A percentile compares a stretch with the other conserved stretches of the same genome.
phyloP scores from a whole-genome alignment of 2,888 invertebrate species.

The Autographa pulchrina region DNA sequence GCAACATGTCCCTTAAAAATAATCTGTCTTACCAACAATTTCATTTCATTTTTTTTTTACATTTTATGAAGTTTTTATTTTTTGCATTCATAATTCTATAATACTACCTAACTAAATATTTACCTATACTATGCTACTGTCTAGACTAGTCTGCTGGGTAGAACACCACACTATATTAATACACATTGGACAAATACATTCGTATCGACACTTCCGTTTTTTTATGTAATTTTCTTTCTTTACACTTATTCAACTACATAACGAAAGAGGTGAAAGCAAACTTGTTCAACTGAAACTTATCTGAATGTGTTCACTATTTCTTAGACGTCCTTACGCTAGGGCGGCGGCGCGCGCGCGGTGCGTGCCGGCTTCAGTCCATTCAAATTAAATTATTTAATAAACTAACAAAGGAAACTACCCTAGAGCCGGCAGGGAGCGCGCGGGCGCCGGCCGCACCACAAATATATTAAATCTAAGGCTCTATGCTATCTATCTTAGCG shows the following conservation, averaged over 20 bases:
- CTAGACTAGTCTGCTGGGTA: slow-evolving; percentile 90
- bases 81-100: slow-evolving; percentile 90
- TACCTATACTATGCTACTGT: slow-evolving; percentile 89
- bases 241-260: slow-evolving; percentile 89
- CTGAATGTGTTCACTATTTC: slow-evolving; percentile 84
- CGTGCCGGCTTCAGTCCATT: slow-evolving; percentile 85
- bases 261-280: slow-evolving; percentile 89
- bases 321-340: slow-evolving; percentile 74
- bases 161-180: slow-evolving; percentile 89
- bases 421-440: slow-evolving; percentile 77
- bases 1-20: slow-evolving; percentile 91
- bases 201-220: slow-evolving; percentile 85
- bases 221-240: slow-evolving; percentile 86
- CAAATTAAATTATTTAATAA: slow-evolving; percentile 89
- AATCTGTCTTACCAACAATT: slow-evolving; percentile 91
- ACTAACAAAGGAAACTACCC: slow-evolving; percentile 88
- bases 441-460: slow-evolving; percentile 69
- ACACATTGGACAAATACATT: slow-evolving; percentile 89
- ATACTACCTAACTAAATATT: slow-evolving; percentile 88
- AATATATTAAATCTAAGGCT: slow-evolving; percentile 84
- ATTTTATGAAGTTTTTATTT: slow-evolving; percentile 89
- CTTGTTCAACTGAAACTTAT: slow-evolving; percentile 87
- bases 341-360: slow-evolving; percentile 69
- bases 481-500: slow-evolving; percentile 87
- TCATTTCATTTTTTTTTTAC: slow-evolving; percentile 89